Evolutionary conservation across 1,140 invertebrate genomes (phyloP), one percentile per base, ranked within the genome.

Genomic region (Bradysia coprophila): DNA sequence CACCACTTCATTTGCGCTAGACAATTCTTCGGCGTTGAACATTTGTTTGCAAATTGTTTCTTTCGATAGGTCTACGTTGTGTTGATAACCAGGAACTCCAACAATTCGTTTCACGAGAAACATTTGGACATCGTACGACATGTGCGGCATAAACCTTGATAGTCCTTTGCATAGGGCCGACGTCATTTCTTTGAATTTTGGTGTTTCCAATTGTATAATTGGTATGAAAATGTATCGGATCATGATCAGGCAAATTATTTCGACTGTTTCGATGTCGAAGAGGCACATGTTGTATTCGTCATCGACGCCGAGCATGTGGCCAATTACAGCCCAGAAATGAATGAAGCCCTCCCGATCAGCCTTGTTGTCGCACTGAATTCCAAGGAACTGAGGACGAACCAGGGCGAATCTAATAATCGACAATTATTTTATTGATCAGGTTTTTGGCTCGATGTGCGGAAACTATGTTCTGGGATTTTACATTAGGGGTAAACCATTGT

Each of bases 251-350:
- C 37, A 44, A 4, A 40, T 21, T 4, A 32, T 19, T 33, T 38
- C 19, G 18, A 44, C 24, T 21, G 34, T 24, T 15, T 31, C 24
- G 3, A 44, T 4, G n/a, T 22, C 23, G 3, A 18, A 24, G 13
- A 44, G 24, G 15, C 43, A 44, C 18, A 44, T 32, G 18, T 44
- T 44, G 19, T 22, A 44, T 38, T 39, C 22, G 21, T 89, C 82
- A 44, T 82, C 68, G 8, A 86, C 71, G 2, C 86, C 86, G 33
- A 89, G 66, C 52, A 81, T 58, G 47, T 75, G 68, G 2, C 81
- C 81, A 31, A 88, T 73, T 1, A 78, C 73, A 33, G 70, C 66
- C 84, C 84, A 89, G 44, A 86, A 73, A 54, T 88, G 81, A 3
- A 83, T 59, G 42, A 82, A 73, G n/a, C 73, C 76, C 38, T 80